phyloP scores from a whole-genome alignment of 2,888 invertebrate species.

The Drepanosiphum platanoidis region DNA sequence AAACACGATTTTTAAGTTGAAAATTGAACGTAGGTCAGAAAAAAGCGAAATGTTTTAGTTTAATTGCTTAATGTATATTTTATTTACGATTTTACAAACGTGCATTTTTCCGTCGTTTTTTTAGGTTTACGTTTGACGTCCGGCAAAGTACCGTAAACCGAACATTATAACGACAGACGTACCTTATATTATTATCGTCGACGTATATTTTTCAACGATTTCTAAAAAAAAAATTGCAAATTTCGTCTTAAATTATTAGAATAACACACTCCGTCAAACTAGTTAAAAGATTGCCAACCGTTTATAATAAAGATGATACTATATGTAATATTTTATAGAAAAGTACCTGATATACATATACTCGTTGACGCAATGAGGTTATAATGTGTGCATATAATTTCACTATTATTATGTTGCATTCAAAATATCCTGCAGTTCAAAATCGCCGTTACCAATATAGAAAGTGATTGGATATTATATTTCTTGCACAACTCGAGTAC shows the following conservation, averaged over 20 bases:
- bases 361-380: background rate
- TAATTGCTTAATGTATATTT: too few species aligned
- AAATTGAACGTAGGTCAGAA: too few species aligned
- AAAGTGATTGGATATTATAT: conserved; percentile 10
- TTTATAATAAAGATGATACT: background rate
- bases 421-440: background rate
- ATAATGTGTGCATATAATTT: background rate
- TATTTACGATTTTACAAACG: too few species aligned
- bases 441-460: conserved; percentile 1
- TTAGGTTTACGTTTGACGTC: too few species aligned
- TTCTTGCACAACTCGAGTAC: background rate
- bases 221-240: conserved; percentile 23
- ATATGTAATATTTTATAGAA: background rate
- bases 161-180: too few species aligned
- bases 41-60: too few species aligned
- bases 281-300: conserved; percentile 22
- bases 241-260: conserved; percentile 5
- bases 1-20: too few species aligned
- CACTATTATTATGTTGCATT: background rate
- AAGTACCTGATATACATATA: background rate
- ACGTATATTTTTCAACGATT: conserved; percentile 31
- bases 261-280: background rate
- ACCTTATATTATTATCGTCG: too few species aligned
- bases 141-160: too few species aligned
- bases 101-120: too few species aligned